Evolutionary conservation across 2,797 vertebrate species (phyloP).

Genomic region (Thripadectes ignobilis): DNA sequence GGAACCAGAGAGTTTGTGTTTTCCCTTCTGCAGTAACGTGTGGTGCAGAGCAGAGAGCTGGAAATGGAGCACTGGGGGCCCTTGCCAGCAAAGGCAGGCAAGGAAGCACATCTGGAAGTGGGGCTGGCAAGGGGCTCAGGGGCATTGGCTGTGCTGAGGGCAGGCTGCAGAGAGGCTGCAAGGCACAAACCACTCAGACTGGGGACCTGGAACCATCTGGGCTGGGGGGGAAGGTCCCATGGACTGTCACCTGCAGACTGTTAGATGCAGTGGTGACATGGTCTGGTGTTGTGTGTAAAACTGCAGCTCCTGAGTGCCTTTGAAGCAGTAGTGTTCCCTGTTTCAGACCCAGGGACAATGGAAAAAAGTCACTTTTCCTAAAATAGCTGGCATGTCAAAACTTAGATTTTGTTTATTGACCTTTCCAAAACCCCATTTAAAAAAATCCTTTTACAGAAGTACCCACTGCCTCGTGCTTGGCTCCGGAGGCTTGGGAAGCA

Average conservation of each 20-base stretch:
- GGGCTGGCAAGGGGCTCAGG: neutral
- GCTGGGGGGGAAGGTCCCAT: neutral
- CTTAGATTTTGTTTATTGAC: neutral
- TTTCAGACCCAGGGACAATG: neutral
- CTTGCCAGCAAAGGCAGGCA: neutral
- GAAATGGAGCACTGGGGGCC: rapidly evolving
- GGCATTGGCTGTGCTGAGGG: neutral
- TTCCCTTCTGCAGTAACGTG: neutral
- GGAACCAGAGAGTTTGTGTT: neutral
- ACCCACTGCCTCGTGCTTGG: rapidly evolving
- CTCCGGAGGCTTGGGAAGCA: rapidly evolving
- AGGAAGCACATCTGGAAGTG: neutral
- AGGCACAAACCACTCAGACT: rapidly evolving
- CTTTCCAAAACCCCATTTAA: neutral
- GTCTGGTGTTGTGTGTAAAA: rapidly evolving
- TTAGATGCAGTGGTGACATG: rapidly evolving
- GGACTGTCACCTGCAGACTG: neutral
- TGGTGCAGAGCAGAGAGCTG: neutral
- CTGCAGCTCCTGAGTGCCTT: neutral
- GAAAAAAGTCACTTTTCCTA: neutral
- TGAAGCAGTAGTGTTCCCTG: neutral
- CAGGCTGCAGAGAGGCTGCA: neutral
- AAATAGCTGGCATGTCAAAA: neutral
- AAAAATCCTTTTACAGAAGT: neutral
- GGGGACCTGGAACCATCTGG: neutral